Evolutionary conservation across 2,888 invertebrate genomes (phyloP), one percentile per base, ranked within the genome.

Genomic region (Erebia palarica): DNA sequence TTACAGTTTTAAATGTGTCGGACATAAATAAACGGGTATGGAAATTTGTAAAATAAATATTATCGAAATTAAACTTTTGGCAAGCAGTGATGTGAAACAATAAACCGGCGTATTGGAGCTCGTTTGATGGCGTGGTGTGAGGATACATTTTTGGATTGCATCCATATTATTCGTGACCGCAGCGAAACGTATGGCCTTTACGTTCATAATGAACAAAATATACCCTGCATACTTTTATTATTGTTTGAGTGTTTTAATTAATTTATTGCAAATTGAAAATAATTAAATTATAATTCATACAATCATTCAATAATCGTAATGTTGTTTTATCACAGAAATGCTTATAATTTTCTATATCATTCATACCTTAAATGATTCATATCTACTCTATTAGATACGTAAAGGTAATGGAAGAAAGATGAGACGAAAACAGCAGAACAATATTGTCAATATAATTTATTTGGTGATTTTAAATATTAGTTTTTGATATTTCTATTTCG

Each of bases 101-200:
- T 81, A 79, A 80, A 78, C 78, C 76, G 77, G 75, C 73, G 74
- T 77, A 78, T 78, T 78, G 79, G 78, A 80, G 81, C 79, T 79
- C 77, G 78, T 78, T 78, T 79, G 79, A 80, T 79, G 77, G 73
- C 76, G 79, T 75, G 77, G 78, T 78, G 80, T 78, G 77, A 75
- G 77, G 82, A 85, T 85, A 86, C 82, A 84, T 82, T 87, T 90
- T 88, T 90, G 90, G 88, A 89, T 85, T 86, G 86, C 83, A 82
- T 88, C 88, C 89, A 90, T 90, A 89, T 88, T 87, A 86, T 80
- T 84, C 79, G 76, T 78, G 78, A 89, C 89, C 89, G 82, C 89
- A 88, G 78, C 83, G 79, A 77, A 76, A 79, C 75, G 76, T 79
- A 80, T 81, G 76, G 85, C 86, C 81, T 84, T 86, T 86, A 85